Percentiles rank a stretch among this genome's conserved stretches.
These are phyloP conservation scores for Myotis lucifugus DNA, from an alignment of 2,113 vertebrate genomes.

Conservation along the genomic window DNA sequence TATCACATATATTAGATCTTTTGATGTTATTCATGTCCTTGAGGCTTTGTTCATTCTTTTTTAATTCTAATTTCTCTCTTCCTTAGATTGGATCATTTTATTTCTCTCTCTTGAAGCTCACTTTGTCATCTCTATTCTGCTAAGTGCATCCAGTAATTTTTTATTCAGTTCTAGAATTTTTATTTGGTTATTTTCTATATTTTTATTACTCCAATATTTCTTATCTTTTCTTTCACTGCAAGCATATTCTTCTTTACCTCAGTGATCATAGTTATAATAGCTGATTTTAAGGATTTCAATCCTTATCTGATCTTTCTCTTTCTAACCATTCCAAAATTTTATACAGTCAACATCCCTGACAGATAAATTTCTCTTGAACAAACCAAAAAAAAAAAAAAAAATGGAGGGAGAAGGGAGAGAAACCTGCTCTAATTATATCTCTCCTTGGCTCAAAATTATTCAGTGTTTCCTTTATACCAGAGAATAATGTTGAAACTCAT, in stretches of 20 bases:
- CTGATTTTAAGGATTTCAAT: neutral
- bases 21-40: neutral
- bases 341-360: neutral
- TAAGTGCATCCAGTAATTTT: neutral
- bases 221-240: neutral
- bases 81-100: neutral
- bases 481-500: neutral
- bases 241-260: neutral
- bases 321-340: neutral
- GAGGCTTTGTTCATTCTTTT: neutral
- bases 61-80: neutral
- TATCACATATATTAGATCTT: neutral
- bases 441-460: neutral
- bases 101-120: neutral
- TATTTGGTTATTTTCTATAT: neutral
- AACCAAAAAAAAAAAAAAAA: neutral
- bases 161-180: neutral
- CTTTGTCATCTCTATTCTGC: neutral
- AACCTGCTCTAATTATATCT: neutral
- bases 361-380: neutral
- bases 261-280: neutral
- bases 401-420: neutral
- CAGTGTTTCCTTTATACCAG: neutral
- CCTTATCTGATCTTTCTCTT: neutral
- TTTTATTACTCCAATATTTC: neutral